Base-by-base conservation (phyloP, 2,113 vertebrate genomes). In the Psettodes erumei region DNA sequence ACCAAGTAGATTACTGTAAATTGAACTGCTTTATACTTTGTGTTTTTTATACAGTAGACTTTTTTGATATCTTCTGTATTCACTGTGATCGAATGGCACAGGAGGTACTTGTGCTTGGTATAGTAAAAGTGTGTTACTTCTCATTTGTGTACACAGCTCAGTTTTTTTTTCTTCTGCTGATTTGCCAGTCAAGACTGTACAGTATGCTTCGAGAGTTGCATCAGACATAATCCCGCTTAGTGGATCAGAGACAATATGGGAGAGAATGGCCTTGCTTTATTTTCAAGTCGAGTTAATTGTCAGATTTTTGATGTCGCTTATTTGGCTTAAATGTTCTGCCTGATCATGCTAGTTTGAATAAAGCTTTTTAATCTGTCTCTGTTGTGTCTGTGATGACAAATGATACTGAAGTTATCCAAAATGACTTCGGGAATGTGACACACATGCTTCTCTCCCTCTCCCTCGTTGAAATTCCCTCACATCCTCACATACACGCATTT, bases 341-440 rank as follows among this genome's bases (percentile, higher is more conserved):
- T 93, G 90, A 93, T 93, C 86, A 91, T 93, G 82, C 86, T 84
- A 85, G 86, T 84, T 89, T 90, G 79, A 94, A 93, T 94, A 94
- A 94, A 94, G 74, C 71, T 88, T 92, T 92, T 89, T 87, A 87
- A 91, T 90, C 88, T 71, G 75, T 84, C 71, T 71, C 37, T 59
- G 45, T 73, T 56, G 32, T 63, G 61, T 81, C 55, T 89, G 65
- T 86, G 59, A 69, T 74, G 64, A 80, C 81, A 79, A 72, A 58
- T 40, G 60, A 75, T 77, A 54, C 63, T 47, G 42, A 77, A 86
- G 60, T 79, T 60, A 75, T 83, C 71, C 58, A 47, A 83, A 80
- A 42, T 72, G 43, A 67, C 62, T 79, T 59, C 30, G 50, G 38
- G 67, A 86, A 83, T 72, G 69, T 37, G 60, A 82, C 72, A 74